A percentile compares a stretch with the other conserved stretches of the same genome.
These are phyloP conservation scores for Macrosteles quadrilineatus DNA, from an alignment of 1,140 invertebrate genomes.

Conservation along the genomic window DNA sequence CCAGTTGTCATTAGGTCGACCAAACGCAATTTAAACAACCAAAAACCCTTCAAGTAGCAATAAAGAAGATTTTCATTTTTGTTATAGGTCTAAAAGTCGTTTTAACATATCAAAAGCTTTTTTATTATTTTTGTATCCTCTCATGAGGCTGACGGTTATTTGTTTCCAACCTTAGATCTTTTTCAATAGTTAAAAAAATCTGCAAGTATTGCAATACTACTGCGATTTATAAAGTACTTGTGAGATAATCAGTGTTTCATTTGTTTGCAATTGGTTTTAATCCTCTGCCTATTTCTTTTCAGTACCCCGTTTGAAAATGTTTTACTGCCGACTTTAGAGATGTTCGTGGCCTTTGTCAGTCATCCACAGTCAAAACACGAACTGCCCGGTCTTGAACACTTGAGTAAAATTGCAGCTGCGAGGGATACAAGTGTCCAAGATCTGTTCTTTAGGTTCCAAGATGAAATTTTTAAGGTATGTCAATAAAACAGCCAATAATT, in stretches of 20 bases:
- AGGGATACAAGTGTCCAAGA: constrained; percentile 37
- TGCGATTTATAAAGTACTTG: no score
- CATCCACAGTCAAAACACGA: constrained; percentile 35
- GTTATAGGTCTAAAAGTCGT: no score
- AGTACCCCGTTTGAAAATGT: constrained; percentile 37
- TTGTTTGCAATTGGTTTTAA: no score
- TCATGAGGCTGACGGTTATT: no score
- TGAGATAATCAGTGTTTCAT: no score
- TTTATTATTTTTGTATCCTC: no score
- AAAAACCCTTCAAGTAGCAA: not conserved
- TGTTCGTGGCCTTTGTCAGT: constrained; percentile 36
- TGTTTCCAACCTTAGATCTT: no score
- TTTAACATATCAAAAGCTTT: no score
- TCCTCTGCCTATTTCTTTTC: no score
- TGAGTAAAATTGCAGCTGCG: constrained; percentile 39
- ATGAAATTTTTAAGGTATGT: constrained; percentile 38
- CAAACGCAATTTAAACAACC: not conserved
- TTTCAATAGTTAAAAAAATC: no score
- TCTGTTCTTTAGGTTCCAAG: constrained; percentile 40
- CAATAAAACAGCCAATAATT: constrained; percentile 23
- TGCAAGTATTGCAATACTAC: no score
- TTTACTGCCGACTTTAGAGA: constrained; percentile 36
- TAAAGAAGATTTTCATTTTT: no score
- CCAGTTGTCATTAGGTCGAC: not conserved
- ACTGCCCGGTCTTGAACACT: constrained; percentile 35